Base-by-base conservation (phyloP, 2,113 vertebrate genomes). In the Cyphomyrus discorhynchus region DNA sequence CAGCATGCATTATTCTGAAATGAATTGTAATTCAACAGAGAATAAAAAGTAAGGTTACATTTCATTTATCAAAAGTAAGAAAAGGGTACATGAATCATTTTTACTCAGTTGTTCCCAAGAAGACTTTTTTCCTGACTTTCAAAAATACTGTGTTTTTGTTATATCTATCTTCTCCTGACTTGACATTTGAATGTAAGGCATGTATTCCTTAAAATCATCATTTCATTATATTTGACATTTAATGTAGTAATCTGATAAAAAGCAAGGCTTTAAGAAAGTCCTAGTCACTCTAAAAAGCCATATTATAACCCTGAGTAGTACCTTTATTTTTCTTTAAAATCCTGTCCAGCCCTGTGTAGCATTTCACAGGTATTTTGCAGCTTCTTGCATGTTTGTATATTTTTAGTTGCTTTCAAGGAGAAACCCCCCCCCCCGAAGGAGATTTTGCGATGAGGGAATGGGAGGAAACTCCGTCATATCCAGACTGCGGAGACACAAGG, bases 121-220 rank as follows among this genome's bases (percentile, higher is more conserved):
- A 77, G 70, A 3, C 13, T 42, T 56, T 80, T 13, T 89, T 46
- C 53, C 49, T 53, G 19, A 39, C 88, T 82, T 83, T 82, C 21
- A 89, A 82, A 53, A 89, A 82, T 53, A 56, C 70, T 3, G 17
- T 52, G 74, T 62, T 84, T 85, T 89, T 83, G 35, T 50, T 84
- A 83, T 45, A 42, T 27, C 74, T 58, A 47, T 62, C 52, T 89
- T 11, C 82, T 80, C 24, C 66, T 42, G 47, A 49, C 58, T 88
- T 86, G 49, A 88, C 58, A 47, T 89, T 80, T 89, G 80, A 84
- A 85, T 83, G 52, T 83, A 89, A 53, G 88, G 80, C 88, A 45
- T 39, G 47, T 42, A 56, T 49, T 89, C 50, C 74, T 89, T 56
- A 53, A 31, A 50, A 89, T 42, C 58, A 84, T 10, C 39, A 52